These are phyloP conservation scores for Nasonia longicornis DNA, from an alignment of 1,140 invertebrate genomes.

Conservation along the genomic window DNA sequence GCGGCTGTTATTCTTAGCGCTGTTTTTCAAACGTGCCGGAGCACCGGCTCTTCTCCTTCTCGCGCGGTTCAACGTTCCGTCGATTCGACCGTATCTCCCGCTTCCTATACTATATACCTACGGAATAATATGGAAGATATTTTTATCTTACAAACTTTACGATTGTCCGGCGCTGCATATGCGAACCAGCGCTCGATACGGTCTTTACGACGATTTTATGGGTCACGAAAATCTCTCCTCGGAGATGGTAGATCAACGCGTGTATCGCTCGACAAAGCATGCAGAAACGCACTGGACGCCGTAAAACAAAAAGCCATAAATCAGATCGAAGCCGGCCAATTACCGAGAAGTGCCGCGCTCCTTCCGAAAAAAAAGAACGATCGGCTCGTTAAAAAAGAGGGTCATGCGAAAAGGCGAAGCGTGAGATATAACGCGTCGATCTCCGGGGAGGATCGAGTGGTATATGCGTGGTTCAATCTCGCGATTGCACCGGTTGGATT, in stretches of 20 bases:
- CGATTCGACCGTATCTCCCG: background rate
- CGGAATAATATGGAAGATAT: background rate
- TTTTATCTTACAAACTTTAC: background rate
- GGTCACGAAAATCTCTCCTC: background rate
- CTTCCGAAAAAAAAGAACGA: background rate
- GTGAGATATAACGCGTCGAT: background rate
- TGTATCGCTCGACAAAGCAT: background rate
- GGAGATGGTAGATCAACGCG: background rate
- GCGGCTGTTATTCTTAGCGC: background rate
- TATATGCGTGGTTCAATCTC: conserved; percentile 34
- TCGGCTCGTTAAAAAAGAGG: background rate
- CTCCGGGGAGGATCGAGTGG: background rate
- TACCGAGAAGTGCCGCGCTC: background rate
- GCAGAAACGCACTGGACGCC: background rate
- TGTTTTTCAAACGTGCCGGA: background rate
- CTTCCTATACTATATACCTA: too few species aligned
- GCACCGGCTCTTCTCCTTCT: background rate
- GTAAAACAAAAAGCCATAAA: conserved; percentile 4
- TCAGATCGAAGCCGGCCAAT: background rate
- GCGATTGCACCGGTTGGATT: conserved; percentile 45
- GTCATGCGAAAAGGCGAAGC: background rate
- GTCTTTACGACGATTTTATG: background rate
- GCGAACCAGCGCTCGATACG: background rate
- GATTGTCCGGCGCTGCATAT: background rate
- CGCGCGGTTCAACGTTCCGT: background rate